Conservation (phyloP, 2,888 invertebrate genomes). For the Mythimna lalbum region DNA sequence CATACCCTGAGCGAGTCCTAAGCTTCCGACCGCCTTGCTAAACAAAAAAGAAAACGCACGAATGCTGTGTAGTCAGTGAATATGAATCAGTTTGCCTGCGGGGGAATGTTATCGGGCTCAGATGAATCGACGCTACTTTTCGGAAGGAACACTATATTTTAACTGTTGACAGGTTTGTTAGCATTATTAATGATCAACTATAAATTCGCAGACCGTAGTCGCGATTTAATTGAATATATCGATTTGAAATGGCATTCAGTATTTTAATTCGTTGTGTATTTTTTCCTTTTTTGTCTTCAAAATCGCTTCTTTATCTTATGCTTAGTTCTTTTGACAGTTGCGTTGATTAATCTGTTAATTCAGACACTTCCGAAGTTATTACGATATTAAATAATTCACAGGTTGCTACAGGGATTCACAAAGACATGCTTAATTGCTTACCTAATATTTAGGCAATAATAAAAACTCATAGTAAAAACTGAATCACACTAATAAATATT, state of each 20-base stretch:
- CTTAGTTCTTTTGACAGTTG: background rate
- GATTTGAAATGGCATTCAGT: constrained; percentile 1
- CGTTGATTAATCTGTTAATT: background rate
- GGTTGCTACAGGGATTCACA: background rate
- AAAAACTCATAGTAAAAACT: too few relatives aligned
- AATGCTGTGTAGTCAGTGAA: constrained; percentile 52
- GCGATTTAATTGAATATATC: constrained; percentile 27
- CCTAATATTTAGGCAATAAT: too few relatives aligned
- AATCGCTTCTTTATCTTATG: background rate
- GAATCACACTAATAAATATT: too few relatives aligned
- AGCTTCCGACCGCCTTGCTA: constrained; percentile 31
- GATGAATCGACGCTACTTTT: constrained; percentile 53
- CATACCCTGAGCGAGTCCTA: constrained; percentile 3
- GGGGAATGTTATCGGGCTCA: constrained; percentile 43
- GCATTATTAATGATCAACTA: constrained; percentile 29
- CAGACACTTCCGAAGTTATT: background rate
- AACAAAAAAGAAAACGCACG: constrained; percentile 55
- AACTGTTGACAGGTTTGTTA: constrained; percentile 38
- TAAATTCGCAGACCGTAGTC: constrained; percentile 14
- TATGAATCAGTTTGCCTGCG: constrained; percentile 61
- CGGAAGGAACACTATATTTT: constrained; percentile 38
- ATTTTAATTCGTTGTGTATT: background rate
- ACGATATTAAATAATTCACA: background rate
- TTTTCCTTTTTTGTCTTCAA: constrained; percentile 1
- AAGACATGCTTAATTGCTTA: too few relatives aligned